Evolutionary conservation across 2,888 invertebrate species (phyloP), one percentile per base, ranked within the genome.

Genomic region (Callyntrura sp.): DNA sequence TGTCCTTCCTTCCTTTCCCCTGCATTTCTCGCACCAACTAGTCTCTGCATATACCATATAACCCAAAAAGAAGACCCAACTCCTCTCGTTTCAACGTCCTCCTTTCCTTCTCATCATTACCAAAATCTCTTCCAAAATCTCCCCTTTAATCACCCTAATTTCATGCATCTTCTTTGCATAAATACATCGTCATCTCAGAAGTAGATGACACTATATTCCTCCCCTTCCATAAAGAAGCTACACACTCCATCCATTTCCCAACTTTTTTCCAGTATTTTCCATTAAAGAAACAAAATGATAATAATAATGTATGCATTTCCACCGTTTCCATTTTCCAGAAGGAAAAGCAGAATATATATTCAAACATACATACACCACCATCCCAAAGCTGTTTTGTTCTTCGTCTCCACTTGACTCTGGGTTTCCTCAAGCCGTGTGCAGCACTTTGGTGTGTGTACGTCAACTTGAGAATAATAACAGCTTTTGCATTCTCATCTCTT

Each of bases 141-240:
- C 86, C 86, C 86, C 86, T 79, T 86, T 86, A 86, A 86, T 86
- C 86, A 86, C 86, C 86, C 86, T 86, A 86, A 86, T 86, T 86
- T 86, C 86, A 86, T 86, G 86, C 78, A 86, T 86, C 86, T 86
- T 65, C 86, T 86, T 86, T 86, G 79, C 86, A 86, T 86, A 86
- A 86, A 78, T 86, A 79, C 68, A 68, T 20, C 60, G n/a, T 76
- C 76, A 60, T 55, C 28, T 48, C 28, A 2, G 8, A 51, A 20
- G 2, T n/a, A 35, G 28, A 28, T 68, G 68, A 25, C 23, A n/a
- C 70, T 70, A 45, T 20, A 20, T 55, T 35, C 60, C 51, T 51
- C 43, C 11, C 17, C n/a, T 1, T 0, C 17, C 79, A 55, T 79
- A 70, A 43, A 57, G 35, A 35, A 79, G 35, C 0, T 45, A 45